phyloP scores from a whole-genome alignment of 2,888 invertebrate species.

The Acrobasis repandana region DNA sequence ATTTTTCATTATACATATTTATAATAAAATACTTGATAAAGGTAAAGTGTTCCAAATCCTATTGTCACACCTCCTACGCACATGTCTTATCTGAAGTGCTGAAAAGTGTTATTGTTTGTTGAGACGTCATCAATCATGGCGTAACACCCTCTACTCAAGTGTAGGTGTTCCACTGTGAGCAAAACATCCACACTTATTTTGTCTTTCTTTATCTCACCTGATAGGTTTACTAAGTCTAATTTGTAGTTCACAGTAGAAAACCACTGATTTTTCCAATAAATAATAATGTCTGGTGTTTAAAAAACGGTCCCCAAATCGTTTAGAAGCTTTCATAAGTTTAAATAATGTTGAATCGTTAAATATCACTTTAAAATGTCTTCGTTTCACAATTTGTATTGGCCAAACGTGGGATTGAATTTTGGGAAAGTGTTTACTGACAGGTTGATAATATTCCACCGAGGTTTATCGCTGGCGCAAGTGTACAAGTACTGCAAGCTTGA shows the following conservation, averaged over 20 bases:
- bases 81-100: background rate
- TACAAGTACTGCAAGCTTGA: background rate
- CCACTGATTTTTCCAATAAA: constrained; percentile 30
- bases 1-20: too few relatives aligned
- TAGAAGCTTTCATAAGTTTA: too few relatives aligned
- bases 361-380: background rate
- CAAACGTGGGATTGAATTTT: constrained; percentile 11
- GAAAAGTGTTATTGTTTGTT: constrained; percentile 28
- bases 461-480: constrained; percentile 1
- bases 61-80: background rate
- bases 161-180: background rate
- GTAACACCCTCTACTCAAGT: background rate
- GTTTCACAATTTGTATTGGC: background rate
- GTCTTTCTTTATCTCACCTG: background rate
- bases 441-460: constrained; percentile 4
- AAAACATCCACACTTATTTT: background rate
- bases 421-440: constrained; percentile 11
- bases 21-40: too few relatives aligned
- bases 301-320: too few relatives aligned
- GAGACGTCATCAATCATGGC: constrained; percentile 36
- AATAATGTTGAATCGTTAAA: background rate
- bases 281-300: too few relatives aligned
- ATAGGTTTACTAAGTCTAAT: constrained; percentile 21
- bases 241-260: constrained; percentile 35
- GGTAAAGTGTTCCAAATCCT: background rate